A percentile compares a stretch with the other conserved stretches of the same genome.
Conservation (phyloP, 2,113 vertebrate species). For the Toxotes chatareus region DNA sequence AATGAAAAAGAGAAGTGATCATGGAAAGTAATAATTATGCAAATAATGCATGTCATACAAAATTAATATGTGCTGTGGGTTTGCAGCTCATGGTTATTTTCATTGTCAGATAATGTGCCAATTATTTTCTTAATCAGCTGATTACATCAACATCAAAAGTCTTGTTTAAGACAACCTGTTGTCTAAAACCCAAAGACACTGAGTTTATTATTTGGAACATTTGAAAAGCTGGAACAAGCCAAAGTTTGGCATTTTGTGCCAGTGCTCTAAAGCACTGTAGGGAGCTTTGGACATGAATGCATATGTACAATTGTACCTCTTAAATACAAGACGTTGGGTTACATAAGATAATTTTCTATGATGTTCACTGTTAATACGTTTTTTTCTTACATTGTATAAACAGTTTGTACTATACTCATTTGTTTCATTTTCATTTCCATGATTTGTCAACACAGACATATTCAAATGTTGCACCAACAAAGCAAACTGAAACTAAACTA, state of each 20-base stretch:
- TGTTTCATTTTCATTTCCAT: background rate
- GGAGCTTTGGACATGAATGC: background rate
- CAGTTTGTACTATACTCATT: background rate
- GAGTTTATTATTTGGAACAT: no score
- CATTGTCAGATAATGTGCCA: background rate
- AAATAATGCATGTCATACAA: background rate
- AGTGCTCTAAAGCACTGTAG: background rate
- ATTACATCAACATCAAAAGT: background rate
- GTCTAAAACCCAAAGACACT: no score
- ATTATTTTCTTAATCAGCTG: background rate
- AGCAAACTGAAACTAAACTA: background rate
- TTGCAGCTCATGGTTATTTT: background rate
- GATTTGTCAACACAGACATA: background rate
- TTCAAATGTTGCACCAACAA: background rate
- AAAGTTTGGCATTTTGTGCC: no score
- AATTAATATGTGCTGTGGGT: no score
- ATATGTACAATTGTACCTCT: background rate
- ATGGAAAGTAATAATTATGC: no score
- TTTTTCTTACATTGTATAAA: background rate
- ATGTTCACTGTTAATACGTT: background rate
- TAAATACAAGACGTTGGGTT: background rate
- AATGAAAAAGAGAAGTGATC: slow-evolving; percentile 16
- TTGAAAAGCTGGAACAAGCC: no score
- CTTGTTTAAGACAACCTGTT: background rate
- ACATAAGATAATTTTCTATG: background rate